Evolutionary conservation across 2,888 invertebrate genomes (phyloP).

Genomic region (Cyclophora albipunctata): DNA sequence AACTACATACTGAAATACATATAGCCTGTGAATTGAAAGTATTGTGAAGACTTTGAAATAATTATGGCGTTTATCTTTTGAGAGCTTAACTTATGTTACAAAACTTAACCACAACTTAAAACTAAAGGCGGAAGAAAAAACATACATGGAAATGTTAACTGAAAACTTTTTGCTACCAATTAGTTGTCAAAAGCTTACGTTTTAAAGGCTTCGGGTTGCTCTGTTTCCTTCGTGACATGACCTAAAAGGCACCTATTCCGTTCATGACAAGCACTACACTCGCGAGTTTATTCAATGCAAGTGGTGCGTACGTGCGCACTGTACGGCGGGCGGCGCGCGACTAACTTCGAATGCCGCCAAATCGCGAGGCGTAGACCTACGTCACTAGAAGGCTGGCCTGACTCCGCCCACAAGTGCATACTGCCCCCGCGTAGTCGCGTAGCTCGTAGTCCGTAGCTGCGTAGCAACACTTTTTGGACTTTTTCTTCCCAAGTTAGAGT

Average conservation of each 20-base stretch:
- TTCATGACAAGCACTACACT: slow-evolving; percentile 45
- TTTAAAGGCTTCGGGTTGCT: slow-evolving; percentile 96
- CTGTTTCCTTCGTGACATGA: slow-evolving; percentile 96
- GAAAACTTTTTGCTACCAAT: too few relatives aligned
- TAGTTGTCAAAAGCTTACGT: slow-evolving; percentile 79
- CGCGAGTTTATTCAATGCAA: slow-evolving; percentile 4
- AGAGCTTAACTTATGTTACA: too few relatives aligned
- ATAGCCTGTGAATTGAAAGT: too few relatives aligned
- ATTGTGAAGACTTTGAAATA: too few relatives aligned
- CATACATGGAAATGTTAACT: too few relatives aligned
- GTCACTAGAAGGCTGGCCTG: slow-evolving; percentile 28
- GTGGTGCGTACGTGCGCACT: slow-evolving; percentile 25
- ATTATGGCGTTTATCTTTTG: too few relatives aligned
- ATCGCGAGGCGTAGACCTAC: slow-evolving; percentile 28
- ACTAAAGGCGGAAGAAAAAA: too few relatives aligned
- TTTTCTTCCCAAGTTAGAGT: slow-evolving; percentile 7
- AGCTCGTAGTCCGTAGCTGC: background rate
- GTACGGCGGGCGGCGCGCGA: slow-evolving; percentile 39
- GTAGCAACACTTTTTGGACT: slow-evolving; percentile 4
- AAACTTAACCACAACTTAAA: too few relatives aligned
- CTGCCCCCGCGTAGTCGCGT: slow-evolving; percentile 29
- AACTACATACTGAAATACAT: too few relatives aligned
- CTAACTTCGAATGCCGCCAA: slow-evolving; percentile 23
- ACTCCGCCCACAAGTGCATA: slow-evolving; percentile 41
- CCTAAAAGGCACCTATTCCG: slow-evolving; percentile 53